Evolutionary conservation across 2,113 vertebrate species (phyloP), one percentile per base, ranked within the genome.

Genomic region (Nothocercus nigrocapillus): DNA sequence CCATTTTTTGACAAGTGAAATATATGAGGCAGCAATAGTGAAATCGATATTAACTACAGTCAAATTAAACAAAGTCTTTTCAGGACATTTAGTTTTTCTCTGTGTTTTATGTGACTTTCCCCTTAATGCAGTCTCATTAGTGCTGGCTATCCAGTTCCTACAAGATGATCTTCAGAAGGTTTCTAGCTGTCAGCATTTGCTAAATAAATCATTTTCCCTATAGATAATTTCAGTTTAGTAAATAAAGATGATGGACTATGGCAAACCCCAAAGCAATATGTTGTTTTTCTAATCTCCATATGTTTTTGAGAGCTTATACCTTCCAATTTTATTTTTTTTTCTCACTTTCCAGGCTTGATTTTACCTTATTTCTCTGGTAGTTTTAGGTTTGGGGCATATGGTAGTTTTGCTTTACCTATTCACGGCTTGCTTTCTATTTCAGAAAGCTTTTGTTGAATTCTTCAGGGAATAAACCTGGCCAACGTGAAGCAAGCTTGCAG

Each of bases 241-340:
- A 68, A 28, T 82, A 87, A 84, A 84, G 72, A 58, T 89, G 66
- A 70, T 64, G 69, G 77, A 76, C 53, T 36, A 28, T 63, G 13
- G 11, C 44, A 79, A 91, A 91, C 8, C 22, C 49, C 70, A 20
- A 73, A 30, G 21, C 38, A 63, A 44, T 66, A 51, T 4, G 34
- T 27, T 2, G 59, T 30, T 16, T 86, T 18, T 83, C 69, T 90
- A 77, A 69, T 11, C 6, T 89, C 51, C 40, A 0, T 32, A 22
- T 88, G 63, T 58, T 86, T 94, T 91, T 62, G 22, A 82, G 28
- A 34, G 83, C 84, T 88, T 88, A 38, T 90, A 40, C 32, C 62
- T 85, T 93, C 13, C 49, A 85, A 24, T 68, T 61, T 68, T 61
- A 88, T 8, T 2, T 89, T 89, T 89, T 42, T 93, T 86, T 89